Evolutionary conservation across 2,888 invertebrate species (phyloP), one percentile per base, ranked within the genome.

Genomic region (Gonocerus acuteangulatus): DNA sequence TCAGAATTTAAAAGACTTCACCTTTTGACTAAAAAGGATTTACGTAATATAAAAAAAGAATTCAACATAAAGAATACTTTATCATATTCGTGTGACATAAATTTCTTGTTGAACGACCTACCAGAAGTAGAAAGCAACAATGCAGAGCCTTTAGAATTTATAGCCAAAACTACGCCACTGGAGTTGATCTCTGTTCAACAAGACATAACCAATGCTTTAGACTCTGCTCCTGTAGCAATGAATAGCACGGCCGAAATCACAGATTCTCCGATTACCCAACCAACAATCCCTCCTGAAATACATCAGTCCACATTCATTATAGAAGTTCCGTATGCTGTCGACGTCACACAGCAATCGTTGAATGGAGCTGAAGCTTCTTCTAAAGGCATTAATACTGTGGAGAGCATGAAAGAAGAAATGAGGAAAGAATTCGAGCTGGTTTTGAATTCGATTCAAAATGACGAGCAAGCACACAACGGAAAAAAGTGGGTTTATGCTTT

Each of bases 11-110:
- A 39, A 9, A 51, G 64, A 39, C 48, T 67, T 15, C 65, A 67
- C 42, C 59, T 67, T 34, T 27, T 66, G 51, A 67, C 63, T 18
- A 63, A 62, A 18, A 65, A 67, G 60, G 67, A 67, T 60, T 56
- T 67, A 19, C 61, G 61, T 32, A 67, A 67, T 51, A 67, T 67
- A 15, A 64, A 67, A 16, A 62, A 48, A 42, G 49, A 42, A 18
- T 62, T 62, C 19, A 22, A 22, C 2, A 13, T 48, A 3, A 2
- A 19, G 11, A 48, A 48, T 2, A 2, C 48, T n/a, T 3, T 39
- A 9, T 13, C n/a, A 4, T 11, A 39, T 39, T 39, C 39, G 3
- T 39, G n/a, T 13, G 39, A 39, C n/a, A 15, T 39, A 2, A n/a
- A 39, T 4, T 4, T 6, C 39, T 39, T 39, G 3, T 4, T 39